phyloP scores from a whole-genome alignment of 2,113 vertebrate genomes.

The Anarhynchus alexandrinus region DNA sequence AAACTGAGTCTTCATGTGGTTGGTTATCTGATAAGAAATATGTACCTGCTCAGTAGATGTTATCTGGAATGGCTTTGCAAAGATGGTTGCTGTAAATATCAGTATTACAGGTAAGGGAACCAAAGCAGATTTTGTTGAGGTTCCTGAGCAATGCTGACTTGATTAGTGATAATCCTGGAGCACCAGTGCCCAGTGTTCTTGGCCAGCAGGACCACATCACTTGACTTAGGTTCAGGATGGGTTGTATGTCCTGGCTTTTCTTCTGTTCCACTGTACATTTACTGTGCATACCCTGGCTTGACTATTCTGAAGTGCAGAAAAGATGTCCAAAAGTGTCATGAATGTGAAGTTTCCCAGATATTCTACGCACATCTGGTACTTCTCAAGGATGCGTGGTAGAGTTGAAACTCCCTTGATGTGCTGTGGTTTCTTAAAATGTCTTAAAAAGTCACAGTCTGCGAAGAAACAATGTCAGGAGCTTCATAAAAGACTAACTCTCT shows the following conservation, averaged over 20 bases:
- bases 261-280: not conserved
- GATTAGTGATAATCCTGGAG: not conserved
- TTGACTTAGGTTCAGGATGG: not conserved
- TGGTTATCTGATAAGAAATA: not conserved
- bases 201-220: not conserved
- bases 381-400: not conserved
- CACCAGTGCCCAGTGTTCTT: not conserved
- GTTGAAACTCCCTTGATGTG: not conserved
- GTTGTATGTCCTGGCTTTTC: not conserved
- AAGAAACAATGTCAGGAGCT: not conserved
- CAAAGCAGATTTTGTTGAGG: not conserved
- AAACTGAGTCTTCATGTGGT: not conserved
- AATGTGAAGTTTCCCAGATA: not conserved
- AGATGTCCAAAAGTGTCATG: not conserved
- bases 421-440: not conserved
- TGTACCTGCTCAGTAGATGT: not conserved
- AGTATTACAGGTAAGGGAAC: not conserved
- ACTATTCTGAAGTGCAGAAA: not conserved
- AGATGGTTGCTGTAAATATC: not conserved
- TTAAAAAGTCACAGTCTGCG: not conserved
- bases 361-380: not conserved
- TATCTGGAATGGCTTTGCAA: slow-evolving; percentile 1
- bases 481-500: not conserved
- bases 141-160: not conserved
- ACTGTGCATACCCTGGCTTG: not conserved